Base-by-base conservation (phyloP, 2,113 vertebrate genomes). In the Pithys albifrons region DNA sequence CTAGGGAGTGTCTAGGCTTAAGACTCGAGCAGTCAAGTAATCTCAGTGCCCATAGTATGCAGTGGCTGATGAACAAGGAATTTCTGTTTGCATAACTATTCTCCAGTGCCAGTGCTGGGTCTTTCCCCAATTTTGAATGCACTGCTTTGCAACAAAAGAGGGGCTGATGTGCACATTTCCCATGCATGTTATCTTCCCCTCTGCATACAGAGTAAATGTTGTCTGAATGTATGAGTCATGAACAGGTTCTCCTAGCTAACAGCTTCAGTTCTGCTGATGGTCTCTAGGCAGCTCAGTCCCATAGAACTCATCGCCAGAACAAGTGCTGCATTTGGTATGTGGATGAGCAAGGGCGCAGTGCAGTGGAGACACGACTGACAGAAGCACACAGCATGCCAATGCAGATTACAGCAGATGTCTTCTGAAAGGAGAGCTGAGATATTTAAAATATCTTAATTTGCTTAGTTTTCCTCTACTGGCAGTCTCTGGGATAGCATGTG, bases 361-460 rank as follows among this genome's bases (percentile, higher is more conserved):
- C 64, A 71, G 55, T 0, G 0, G 71, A 88, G 88, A 54, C 72
- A 31, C 0, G 4, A 27, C 72, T 51, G 75, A 83, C 52, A 93
- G 79, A 67, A 85, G 55, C 64, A 70, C 67, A 39, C 4, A 51
- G 78, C 88, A 83, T 55, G 75, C 88, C 85, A 67, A 70, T 5
- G 82, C 4, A 90, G 71, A 89, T 71, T 79, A 52, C 82, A 94
- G 85, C 91, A 96, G 85, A 91, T 94, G 85, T 85, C 85, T 93
- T 86, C 85, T 85, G 79, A 93, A 90, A 94, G 90, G 69, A 88
- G 82, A 73, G 91, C n/a, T 0, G 35, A 96, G 78, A 72, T 89
- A 95, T 76, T 76, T 89, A 33, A 83, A 94, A 96, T 89, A 93
- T 88, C 85, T 91, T 91, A 61, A 85, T 88, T 94, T 96, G 89